Conservation (phyloP, 2,797 vertebrate species). For the Catamblyrhynchus diadema region DNA sequence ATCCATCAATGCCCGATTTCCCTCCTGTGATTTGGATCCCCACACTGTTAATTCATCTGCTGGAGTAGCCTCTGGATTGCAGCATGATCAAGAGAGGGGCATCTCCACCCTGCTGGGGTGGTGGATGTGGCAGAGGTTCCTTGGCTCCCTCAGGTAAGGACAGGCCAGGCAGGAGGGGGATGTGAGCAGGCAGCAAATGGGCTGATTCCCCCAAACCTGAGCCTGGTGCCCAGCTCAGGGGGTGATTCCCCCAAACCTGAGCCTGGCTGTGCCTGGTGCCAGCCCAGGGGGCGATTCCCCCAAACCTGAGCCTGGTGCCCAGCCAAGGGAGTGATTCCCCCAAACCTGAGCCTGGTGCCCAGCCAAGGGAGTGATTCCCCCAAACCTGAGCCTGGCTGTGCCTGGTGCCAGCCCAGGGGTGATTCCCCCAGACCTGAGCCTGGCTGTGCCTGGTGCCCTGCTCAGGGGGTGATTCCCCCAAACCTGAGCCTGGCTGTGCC, state of each 20-base stretch:
- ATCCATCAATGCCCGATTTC: background rate
- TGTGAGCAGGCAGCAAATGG: fast-evolving
- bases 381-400: background rate
- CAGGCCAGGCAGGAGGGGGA: background rate
- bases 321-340: fast-evolving
- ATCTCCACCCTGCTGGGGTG: background rate
- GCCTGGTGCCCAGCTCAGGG: background rate
- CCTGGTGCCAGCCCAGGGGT: background rate
- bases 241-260: no score
- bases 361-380: background rate
- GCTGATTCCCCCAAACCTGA: no score
- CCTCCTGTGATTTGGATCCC: background rate
- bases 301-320: no score
- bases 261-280: no score
- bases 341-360: background rate
- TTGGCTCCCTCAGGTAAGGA: background rate
- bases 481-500: background rate
- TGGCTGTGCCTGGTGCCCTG: background rate
- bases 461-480: no score
- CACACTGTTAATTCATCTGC: fast-evolving
- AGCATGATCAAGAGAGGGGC: fast-evolving
- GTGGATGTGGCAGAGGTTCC: background rate
- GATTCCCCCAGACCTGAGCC: background rate
- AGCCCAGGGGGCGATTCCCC: fast-evolving
- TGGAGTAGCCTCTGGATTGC: background rate